Percentiles rank a stretch among this genome's conserved stretches.
Evolutionary conservation across 2,888 invertebrate genomes (phyloP).

Genomic region (Disparrhopalites patrizii): DNA sequence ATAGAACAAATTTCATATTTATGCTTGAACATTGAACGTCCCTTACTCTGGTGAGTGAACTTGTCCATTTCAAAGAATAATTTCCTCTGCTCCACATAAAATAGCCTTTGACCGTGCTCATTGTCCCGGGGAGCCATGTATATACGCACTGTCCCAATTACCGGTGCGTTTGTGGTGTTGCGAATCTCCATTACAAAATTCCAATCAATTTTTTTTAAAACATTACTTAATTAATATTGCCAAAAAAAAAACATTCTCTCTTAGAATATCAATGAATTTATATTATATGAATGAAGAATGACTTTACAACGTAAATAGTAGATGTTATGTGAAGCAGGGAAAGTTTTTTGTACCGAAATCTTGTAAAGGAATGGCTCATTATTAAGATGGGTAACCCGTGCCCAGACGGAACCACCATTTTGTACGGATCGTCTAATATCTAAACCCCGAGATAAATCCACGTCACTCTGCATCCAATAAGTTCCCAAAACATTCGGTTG

Average conservation of each 20-base stretch:
- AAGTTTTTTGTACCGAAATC: slow-evolving; percentile 44
- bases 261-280: no score
- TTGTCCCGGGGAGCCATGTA: slow-evolving; percentile 36
- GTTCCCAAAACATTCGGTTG: slow-evolving; percentile 60
- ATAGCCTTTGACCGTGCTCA: slow-evolving; percentile 28
- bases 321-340: no score
- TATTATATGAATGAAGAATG: no score
- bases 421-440: slow-evolving; percentile 58
- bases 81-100: slow-evolving; percentile 22
- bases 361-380: slow-evolving; percentile 49
- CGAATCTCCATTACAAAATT: background rate
- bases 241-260: no score
- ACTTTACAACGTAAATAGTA: no score
- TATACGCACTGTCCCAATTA: slow-evolving; percentile 24
- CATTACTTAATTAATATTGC: no score
- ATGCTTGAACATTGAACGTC: no score
- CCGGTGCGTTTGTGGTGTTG: background rate
- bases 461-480: slow-evolving; percentile 74
- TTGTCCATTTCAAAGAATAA: slow-evolving; percentile 33
- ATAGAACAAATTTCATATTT: no score
- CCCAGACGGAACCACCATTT: slow-evolving; percentile 41
- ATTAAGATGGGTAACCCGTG: slow-evolving; percentile 49
- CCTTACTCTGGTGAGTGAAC: slow-evolving; percentile 3
- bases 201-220: no score
- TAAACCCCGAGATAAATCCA: slow-evolving; percentile 73